These are phyloP conservation scores for Siphlonurus alternatus DNA, from an alignment of 2,888 invertebrate genomes.

Conservation along the genomic window DNA sequence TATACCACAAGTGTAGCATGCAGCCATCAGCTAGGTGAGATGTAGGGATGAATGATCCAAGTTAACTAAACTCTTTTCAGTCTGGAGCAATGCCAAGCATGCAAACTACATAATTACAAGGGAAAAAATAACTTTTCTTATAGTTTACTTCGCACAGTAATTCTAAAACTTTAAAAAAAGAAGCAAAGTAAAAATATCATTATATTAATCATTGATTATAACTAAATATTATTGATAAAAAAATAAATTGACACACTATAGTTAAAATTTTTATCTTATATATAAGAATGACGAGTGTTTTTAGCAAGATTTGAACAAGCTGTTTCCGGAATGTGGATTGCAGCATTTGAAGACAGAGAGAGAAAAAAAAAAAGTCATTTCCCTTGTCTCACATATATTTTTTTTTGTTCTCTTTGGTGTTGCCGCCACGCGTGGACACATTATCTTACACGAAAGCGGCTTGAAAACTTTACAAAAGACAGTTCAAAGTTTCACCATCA, in stretches of 20 bases:
- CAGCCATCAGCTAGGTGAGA: background rate
- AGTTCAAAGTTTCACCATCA: background rate
- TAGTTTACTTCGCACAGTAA: no score
- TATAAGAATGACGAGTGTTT: no score
- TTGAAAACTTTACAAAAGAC: background rate
- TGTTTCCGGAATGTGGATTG: background rate
- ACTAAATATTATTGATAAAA: no score
- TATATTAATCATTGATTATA: no score
- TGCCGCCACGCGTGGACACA: background rate
- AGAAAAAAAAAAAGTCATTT: background rate
- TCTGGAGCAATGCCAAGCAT: background rate
- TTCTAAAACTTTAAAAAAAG: no score
- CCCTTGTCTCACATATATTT: background rate
- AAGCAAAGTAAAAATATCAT: no score
- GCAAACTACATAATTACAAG: background rate
- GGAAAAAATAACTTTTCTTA: no score
- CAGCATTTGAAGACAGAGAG: background rate
- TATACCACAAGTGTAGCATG: background rate
- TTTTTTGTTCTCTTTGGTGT: background rate
- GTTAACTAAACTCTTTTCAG: background rate
- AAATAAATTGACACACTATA: no score
- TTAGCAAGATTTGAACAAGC: background rate
- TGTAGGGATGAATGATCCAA: background rate
- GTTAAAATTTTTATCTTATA: no score
- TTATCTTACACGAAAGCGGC: background rate